A percentile compares a stretch with the other conserved stretches of the same genome.
phyloP scores from a whole-genome alignment of 2,113 vertebrate genomes.

The Stigmatopora argus region DNA sequence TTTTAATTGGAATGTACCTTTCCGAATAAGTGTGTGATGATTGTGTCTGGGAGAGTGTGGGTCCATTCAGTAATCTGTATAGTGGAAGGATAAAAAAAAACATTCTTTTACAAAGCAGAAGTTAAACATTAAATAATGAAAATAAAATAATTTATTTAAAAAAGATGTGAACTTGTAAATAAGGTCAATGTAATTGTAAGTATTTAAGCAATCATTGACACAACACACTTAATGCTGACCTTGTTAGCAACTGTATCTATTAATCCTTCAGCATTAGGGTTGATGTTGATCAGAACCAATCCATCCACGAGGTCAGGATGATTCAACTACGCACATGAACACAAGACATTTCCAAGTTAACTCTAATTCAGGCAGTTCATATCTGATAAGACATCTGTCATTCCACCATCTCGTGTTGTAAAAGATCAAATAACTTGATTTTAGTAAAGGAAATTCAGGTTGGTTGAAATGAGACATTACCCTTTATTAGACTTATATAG shows the following conservation, averaged over 20 bases:
- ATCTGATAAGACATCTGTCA: background rate
- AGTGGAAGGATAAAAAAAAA: constrained; percentile 1
- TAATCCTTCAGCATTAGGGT: constrained; percentile 83
- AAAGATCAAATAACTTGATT: background rate
- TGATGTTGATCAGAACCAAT: constrained; percentile 89
- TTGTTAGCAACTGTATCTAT: constrained; percentile 87
- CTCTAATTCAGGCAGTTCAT: background rate
- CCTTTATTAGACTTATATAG: background rate
- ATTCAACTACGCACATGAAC: constrained; percentile 73
- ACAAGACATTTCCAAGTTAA: background rate
- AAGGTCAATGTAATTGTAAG: too few species aligned
- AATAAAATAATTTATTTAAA: background rate
- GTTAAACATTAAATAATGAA: background rate
- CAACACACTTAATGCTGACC: constrained; percentile 56
- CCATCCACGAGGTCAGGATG: constrained; percentile 87
- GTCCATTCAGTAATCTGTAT: constrained; percentile 86
- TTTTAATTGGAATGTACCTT: constrained; percentile 69
- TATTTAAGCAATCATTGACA: background rate
- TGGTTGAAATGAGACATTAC: background rate
- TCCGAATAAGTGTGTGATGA: constrained; percentile 88
- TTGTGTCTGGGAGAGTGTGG: constrained; percentile 81
- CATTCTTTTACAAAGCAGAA: background rate
- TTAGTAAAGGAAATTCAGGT: background rate
- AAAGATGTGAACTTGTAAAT: too few species aligned
- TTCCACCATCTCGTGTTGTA: background rate